Conservation (phyloP, 2,888 invertebrate genomes). For the Andrena haemorrhoa region DNA sequence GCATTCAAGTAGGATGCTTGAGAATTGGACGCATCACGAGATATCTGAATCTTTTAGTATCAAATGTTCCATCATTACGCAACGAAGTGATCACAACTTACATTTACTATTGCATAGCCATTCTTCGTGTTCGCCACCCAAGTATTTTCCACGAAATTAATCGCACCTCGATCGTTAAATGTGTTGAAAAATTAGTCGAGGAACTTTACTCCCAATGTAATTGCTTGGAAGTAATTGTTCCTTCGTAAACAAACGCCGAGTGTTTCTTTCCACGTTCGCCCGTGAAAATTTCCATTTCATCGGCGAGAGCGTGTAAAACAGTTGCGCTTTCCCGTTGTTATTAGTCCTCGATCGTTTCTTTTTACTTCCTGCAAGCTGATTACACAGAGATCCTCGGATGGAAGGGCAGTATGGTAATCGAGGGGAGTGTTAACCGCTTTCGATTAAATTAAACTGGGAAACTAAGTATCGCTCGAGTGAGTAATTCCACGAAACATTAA, state of each 20-base stretch:
- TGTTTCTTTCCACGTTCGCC: neutral
- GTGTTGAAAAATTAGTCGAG: neutral
- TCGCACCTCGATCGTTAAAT: slow-evolving; percentile 1
- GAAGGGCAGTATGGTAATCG: neutral
- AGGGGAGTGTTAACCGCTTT: neutral
- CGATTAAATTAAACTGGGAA: slow-evolving; percentile 13
- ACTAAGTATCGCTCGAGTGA: neutral
- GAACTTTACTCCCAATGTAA: slow-evolving; percentile 1
- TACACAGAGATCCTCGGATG: neutral
- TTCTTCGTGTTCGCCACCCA: no score
- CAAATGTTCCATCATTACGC: no score
- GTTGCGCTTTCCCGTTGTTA: neutral
- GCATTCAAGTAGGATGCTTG: no score
- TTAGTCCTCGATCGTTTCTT: neutral
- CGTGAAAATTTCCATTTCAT: neutral
- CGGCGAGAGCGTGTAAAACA: no score
- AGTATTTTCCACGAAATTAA: slow-evolving; percentile 12
- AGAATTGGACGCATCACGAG: no score
- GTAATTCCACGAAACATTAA: slow-evolving; percentile 3
- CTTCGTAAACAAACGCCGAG: neutral
- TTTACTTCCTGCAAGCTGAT: neutral
- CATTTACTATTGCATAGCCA: no score
- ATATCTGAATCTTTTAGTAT: no score
- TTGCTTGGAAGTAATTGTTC: slow-evolving; percentile 23
- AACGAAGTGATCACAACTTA: no score